Evolutionary conservation across 1,140 invertebrate species (phyloP), one percentile per base, ranked within the genome.

Genomic region (Brachystomella parvula): DNA sequence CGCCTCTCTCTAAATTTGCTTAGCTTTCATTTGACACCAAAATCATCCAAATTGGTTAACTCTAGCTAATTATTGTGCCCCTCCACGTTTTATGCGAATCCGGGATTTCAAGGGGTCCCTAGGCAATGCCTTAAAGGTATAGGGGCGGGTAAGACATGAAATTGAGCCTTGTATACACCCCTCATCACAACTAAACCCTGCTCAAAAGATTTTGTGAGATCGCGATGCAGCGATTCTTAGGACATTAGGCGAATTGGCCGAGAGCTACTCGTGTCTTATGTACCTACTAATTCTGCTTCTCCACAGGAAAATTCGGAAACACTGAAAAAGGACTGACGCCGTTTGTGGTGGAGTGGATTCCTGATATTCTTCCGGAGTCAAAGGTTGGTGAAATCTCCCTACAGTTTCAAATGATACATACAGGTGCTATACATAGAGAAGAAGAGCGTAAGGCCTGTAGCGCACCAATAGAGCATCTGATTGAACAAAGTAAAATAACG

Each of bases 321-420:
- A 81, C 84, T 71, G 82, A 84, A 75, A 81, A 81, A 57, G 82
- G 85, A 59, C 82, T 84, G 21, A 85, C 82, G n/a, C 86, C 86
- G 49, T 87, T 89, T 75, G 78, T 85, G 19, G 87, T 89, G 60
- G 87, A 89, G 76, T 89, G 87, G 87, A 88, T 87, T 70, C 87
- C 87, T 1, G 85, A 88, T 73, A 82, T 89, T 67, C 76, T 88
- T n/a, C 86, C 86, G 12, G 79, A 82, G 71, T 83, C 83, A 6
- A 82, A 84, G 71, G 83, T 87, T 56, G 86, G 87, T 24, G 86
- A 88, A 76, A 74, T 89, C 30, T 79, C 82, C 64, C 81, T 87
- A 39, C 83, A 81, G 64, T 87, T 87, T 76, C 82, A 87, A 76
- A 86, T 83, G 75, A 84, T 84, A 62, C 84, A 85, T 32, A 49